Percentiles rank a stretch among this genome's conserved stretches.
phyloP scores from a whole-genome alignment of 2,113 vertebrate genomes.

The Sturnira hondurensis region DNA sequence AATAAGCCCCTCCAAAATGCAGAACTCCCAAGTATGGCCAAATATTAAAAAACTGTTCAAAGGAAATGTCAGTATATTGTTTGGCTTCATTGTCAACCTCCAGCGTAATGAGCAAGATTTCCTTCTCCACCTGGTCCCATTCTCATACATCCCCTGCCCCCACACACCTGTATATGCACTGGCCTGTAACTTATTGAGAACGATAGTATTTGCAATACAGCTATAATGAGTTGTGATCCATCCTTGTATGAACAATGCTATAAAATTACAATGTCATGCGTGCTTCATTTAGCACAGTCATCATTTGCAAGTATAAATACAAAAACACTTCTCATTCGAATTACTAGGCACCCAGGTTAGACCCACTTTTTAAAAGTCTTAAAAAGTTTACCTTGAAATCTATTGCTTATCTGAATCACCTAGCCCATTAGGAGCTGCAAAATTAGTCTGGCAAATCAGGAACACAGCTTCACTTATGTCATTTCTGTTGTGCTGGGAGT shows the following conservation, averaged over 20 bases:
- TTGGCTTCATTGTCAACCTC: neutral
- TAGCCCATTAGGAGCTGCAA: neutral
- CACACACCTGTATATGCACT: neutral
- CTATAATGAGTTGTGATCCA: neutral
- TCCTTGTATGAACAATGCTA: conserved; percentile 14
- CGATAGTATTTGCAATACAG: neutral
- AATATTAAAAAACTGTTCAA: neutral
- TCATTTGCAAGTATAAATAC: conserved; percentile 45
- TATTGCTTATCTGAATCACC: neutral
- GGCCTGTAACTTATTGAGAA: neutral
- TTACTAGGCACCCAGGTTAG: conserved; percentile 26
- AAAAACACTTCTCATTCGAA: neutral
- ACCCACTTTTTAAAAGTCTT: neutral
- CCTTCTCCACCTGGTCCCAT: neutral
- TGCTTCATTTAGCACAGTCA: conserved; percentile 22
- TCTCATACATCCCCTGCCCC: neutral
- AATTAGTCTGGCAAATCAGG: neutral
- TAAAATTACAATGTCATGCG: conserved; percentile 33
- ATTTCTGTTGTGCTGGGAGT: neutral
- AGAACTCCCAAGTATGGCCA: neutral
- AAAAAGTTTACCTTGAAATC: neutral
- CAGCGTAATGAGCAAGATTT: neutral
- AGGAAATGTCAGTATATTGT: neutral
- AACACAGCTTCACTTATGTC: neutral
- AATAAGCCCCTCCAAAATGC: neutral